These are phyloP conservation scores for Istiophorus platypterus DNA, from an alignment of 2,113 vertebrate species.

Conservation along the genomic window DNA sequence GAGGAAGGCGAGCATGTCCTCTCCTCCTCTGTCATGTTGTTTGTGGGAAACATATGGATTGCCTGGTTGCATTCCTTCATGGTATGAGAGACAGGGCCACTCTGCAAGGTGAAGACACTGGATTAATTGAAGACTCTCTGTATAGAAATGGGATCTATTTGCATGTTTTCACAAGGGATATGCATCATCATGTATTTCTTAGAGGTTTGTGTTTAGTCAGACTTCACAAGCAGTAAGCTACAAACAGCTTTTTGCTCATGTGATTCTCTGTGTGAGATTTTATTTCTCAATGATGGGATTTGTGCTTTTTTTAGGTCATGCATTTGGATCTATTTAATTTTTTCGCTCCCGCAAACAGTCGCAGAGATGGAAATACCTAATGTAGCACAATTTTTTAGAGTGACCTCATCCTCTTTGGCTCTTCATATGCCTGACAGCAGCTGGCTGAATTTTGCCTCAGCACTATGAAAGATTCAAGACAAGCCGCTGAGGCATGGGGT, in stretches of 20 bases:
- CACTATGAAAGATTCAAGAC: conserved; percentile 77
- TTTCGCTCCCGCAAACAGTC: conserved; percentile 34
- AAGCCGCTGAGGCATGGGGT: conserved; percentile 74
- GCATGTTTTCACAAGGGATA: conserved; percentile 11
- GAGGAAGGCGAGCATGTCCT: conserved; percentile 49
- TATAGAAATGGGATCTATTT: conserved; percentile 18
- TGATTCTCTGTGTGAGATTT: conserved; percentile 28
- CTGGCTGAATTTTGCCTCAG: conserved; percentile 67
- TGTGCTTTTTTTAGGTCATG: conserved; percentile 25
- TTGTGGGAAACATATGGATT: conserved; percentile 61
- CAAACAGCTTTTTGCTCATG: conserved; percentile 20
- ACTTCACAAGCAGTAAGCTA: conserved; percentile 17
- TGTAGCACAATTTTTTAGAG: conserved; percentile 54
- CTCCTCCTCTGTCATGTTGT: conserved; percentile 49
- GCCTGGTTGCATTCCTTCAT: conserved; percentile 53
- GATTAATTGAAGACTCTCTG: conserved; percentile 14
- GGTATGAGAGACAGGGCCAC: conserved; percentile 30
- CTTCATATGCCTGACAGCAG: conserved; percentile 68
- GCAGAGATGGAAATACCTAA: conserved; percentile 60
- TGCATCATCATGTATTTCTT: conserved; percentile 16
- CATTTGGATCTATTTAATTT: conserved; percentile 45
- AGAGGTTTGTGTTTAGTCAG: conserved; percentile 29
- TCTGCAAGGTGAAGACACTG: conserved; percentile 50
- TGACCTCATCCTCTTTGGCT: conserved; percentile 75
- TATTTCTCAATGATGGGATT: conserved; percentile 9